Evolutionary conservation across 64 coral and sea anemone species (phyloP), one percentile per base, ranked within the genome.

Genomic region (Montipora capricornis): DNA sequence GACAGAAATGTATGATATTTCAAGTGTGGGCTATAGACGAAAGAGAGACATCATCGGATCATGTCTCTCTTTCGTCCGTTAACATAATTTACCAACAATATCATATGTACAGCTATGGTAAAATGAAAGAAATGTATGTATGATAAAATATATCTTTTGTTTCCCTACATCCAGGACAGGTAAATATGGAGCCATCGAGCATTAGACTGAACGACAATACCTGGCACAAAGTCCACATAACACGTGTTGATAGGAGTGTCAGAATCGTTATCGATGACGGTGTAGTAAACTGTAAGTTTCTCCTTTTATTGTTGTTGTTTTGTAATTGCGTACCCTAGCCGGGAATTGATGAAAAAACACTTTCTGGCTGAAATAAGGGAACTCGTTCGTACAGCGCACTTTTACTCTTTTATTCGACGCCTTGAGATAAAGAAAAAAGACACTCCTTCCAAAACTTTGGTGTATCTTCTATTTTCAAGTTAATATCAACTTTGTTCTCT

Each of bases 221-320:
- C 1, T 94, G 93, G 93, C 93, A 94, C 52, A 82, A 61, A 19
- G 93, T 94, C 8, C 81, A 89, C 9, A 47, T 94, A 49, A 64
- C 52, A 59, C 76, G 93, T 12, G n/a, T 7, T 71, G 71, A 68
- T 8, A 67, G 73, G 16, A 49, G 0, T 51, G 16, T 94, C 7
- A 84, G 6, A 5, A 15, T 90, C 14, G 75, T 5, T 2, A 88
- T 94, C 15, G 87, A 90, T 44, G 59, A 90, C 47, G 93, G 87
- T 0, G 52, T 9, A 48, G 87, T 67, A 9, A 44, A 37, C 73
- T 15, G 93, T 94, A 16, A 89, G 87, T 66, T 24, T 5, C 47
- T 47, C 19, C 20, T 52, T 49, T 4, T 80, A 19, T 49, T 57
- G 59, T 55, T 64, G 11, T 57, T 11, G 6, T 57, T 11, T 37